phyloP scores from a whole-genome alignment of 2,797 vertebrate genomes.

The Luscinia megarhynchos region DNA sequence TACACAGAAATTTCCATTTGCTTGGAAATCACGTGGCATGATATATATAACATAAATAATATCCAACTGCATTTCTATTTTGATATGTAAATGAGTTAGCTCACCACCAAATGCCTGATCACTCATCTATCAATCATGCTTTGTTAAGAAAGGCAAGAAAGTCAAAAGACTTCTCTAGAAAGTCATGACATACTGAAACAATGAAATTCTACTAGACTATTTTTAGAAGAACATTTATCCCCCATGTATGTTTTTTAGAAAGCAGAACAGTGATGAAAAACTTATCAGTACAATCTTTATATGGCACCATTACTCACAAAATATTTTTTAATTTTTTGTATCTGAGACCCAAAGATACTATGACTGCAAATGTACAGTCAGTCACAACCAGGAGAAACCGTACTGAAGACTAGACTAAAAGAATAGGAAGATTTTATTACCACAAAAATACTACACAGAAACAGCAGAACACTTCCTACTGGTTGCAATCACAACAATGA shows the following conservation, averaged over 20 bases:
- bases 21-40: neutral
- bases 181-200: neutral
- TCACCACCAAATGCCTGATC: neutral
- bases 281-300: neutral
- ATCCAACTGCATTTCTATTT: neutral
- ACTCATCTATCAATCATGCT: neutral
- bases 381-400: neutral
- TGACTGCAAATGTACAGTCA: neutral
- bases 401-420: neutral
- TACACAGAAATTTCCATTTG: neutral
- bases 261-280: neutral
- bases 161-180: neutral
- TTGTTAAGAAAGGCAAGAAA: neutral
- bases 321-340: neutral
- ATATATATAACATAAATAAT: neutral
- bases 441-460: neutral
- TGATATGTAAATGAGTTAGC: neutral
- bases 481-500: neutral
- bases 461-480: neutral
- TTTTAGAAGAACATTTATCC: neutral
- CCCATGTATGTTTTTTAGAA: neutral
- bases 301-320: neutral
- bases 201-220: neutral
- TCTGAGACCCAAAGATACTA: neutral
- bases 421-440: neutral